These are phyloP conservation scores for Acipenser transmontanus DNA, from an alignment of 2,797 vertebrate genomes.

Conservation along the genomic window DNA sequence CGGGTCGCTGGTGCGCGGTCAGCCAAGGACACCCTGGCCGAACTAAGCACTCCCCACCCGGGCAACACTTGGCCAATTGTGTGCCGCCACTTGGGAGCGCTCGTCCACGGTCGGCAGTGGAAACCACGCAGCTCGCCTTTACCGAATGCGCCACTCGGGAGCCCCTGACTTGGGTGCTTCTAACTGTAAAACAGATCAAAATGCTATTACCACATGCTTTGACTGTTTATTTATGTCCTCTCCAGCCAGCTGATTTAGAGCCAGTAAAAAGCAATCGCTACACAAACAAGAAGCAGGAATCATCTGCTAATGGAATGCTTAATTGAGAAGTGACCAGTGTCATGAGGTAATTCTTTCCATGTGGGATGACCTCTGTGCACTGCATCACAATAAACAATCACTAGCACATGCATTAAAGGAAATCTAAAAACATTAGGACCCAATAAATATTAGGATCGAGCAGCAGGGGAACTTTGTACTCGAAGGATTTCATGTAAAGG, in stretches of 20 bases:
- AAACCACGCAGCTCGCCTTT: too few relatives aligned
- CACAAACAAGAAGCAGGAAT: constrained; percentile 83
- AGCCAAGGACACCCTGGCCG: too few relatives aligned
- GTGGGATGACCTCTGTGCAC: constrained; percentile 56
- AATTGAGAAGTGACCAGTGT: constrained; percentile 81
- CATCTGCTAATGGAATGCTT: constrained; percentile 95
- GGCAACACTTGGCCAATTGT: too few relatives aligned
- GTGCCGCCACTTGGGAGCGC: too few relatives aligned
- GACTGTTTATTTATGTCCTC: constrained; percentile 91
- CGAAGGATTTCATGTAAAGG: constrained; percentile 41
- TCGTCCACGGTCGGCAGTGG: too few relatives aligned
- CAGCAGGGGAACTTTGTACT: constrained; percentile 42
- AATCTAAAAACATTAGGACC: constrained; percentile 89
- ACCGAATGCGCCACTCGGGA: too few relatives aligned
- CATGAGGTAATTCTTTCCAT: constrained; percentile 82
- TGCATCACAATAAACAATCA: constrained; percentile 84
- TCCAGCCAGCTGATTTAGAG: constrained; percentile 84
- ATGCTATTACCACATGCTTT: constrained; percentile 86
- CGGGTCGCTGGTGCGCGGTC: too few relatives aligned
- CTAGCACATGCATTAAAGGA: constrained; percentile 85
- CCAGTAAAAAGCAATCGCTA: constrained; percentile 79
- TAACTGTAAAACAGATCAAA: constrained; percentile 84
- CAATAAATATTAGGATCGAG: constrained; percentile 77
- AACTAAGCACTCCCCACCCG: too few relatives aligned
- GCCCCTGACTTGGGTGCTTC: constrained; percentile 54